Base-by-base conservation (phyloP, 2,888 invertebrate genomes). In the Stenodema calcarata region DNA sequence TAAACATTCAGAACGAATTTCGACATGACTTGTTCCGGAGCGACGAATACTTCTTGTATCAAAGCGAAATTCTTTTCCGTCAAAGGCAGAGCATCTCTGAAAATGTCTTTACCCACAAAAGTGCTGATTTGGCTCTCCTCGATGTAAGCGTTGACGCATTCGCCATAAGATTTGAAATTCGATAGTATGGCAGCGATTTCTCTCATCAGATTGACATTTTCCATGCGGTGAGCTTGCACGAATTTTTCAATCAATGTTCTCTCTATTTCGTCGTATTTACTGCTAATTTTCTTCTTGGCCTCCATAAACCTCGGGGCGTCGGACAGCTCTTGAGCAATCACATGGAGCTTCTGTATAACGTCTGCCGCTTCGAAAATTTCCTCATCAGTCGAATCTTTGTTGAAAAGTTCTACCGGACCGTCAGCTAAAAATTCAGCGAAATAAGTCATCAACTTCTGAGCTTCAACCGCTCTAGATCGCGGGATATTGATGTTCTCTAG, bases 1-100 rank as follows among this genome's bases (percentile, higher is more conserved):
- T 98, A 99, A 88, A 99, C 96, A 91, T 98, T 98, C 23, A 99
- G 93, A 75, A 99, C 96, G 91, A 99, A 98, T 92, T 99, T 99
- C 87, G 97, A 96, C 97, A 99, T 98, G 11, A 99, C 98, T 92
- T 97, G 97, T 89, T 98, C 97, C 0, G 98, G 98, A 91, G 97
- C 98, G 7, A 95, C 95, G 91, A 99, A 99, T 0, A 99, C 98
- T 90, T 95, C 95, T 90, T 95, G 95, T 88, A 97, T 96, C 88
- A 96, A 93, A 90, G 94, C 93, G 91, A 96, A 94, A 92, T 97
- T 98, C 90, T 95, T 95, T 89, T 95, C 95, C 91, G 98, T 99
- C 89, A 99, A 93, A 0, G 97, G 96, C 73, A 98, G 93, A 14
- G 99, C 95, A 87, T 98, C 96, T 81, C 94, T 94, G 92, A 98